Percentiles rank a stretch among this genome's conserved stretches.
phyloP scores from a whole-genome alignment of 2,888 invertebrate genomes.

The Heliothis peltigera region DNA sequence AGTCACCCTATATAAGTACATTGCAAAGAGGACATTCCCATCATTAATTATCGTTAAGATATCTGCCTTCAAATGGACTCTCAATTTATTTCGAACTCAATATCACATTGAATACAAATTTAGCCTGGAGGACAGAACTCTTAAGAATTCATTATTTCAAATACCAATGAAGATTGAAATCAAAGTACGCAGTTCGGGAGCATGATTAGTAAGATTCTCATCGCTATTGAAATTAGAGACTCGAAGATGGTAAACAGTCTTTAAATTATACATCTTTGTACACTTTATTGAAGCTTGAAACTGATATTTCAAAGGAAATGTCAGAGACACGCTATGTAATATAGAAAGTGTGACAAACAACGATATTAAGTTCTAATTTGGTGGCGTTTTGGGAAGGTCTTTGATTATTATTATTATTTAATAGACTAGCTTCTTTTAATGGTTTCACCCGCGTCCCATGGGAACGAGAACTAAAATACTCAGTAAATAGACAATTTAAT shows the following conservation, averaged over 20 bases:
- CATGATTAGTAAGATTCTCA: conserved; percentile 60
- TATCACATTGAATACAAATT: conserved; percentile 50
- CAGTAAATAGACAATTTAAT: too few species aligned
- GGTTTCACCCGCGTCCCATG: too few species aligned
- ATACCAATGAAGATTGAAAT: conserved; percentile 58
- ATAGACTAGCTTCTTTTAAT: too few species aligned
- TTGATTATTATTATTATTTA: neutral
- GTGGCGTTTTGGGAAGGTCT: neutral
- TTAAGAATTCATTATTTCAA: conserved; percentile 58
- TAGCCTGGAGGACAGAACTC: conserved; percentile 42
- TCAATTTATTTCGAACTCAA: conserved; percentile 9
- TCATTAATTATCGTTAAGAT: neutral
- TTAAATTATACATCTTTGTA: conserved; percentile 30
- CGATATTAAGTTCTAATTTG: conserved; percentile 12
- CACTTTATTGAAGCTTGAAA: conserved; percentile 36
- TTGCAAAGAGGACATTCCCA: neutral
- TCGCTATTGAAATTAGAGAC: conserved; percentile 65
- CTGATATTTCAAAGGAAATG: conserved; percentile 35
- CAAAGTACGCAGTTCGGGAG: conserved; percentile 48
- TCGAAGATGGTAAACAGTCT: conserved; percentile 40
- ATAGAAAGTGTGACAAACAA: conserved; percentile 26
- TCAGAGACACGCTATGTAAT: conserved; percentile 8
- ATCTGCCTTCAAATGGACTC: conserved; percentile 2
- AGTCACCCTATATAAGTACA: too few species aligned
- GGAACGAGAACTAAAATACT: too few species aligned